These are phyloP conservation scores for Phyto melanocephala DNA, from an alignment of 2,888 invertebrate species.

Conservation along the genomic window DNA sequence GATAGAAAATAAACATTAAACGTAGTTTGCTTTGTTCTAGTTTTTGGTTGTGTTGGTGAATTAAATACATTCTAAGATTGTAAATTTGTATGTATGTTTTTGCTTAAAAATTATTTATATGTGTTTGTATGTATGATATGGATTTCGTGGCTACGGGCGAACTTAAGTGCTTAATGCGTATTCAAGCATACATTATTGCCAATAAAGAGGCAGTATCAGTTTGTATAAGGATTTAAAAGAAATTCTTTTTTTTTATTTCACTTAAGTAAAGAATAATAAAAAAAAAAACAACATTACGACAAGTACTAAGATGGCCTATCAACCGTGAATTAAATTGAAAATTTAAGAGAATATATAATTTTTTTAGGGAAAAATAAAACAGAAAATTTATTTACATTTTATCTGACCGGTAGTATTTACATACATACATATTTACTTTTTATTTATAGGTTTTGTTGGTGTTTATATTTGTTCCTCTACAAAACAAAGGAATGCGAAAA, in stretches of 20 bases:
- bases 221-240: conserved; percentile 28
- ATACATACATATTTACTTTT: not conserved
- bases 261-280: not conserved
- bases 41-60: no score
- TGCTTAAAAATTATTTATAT: no score
- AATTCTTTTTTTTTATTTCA: conserved; percentile 20
- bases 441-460: not conserved
- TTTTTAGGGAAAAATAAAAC: not conserved
- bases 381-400: conserved; percentile 17
- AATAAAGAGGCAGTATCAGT: conserved; percentile 33
- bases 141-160: not conserved
- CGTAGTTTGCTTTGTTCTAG: conserved; percentile 8
- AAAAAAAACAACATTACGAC: conserved; percentile 12
- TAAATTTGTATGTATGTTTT: no score
- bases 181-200: conserved; percentile 32
- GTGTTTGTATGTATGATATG: no score
- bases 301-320: conserved; percentile 4
- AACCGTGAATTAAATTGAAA: not conserved
- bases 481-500: conserved; percentile 15
- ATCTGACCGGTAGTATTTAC: not conserved
- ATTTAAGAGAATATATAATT: not conserved
- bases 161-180: conserved; percentile 30
- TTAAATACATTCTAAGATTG: no score
- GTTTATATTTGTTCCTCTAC: not conserved
- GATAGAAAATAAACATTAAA: conserved; percentile 19